Base-by-base conservation (phyloP, 1,140 invertebrate species). In the Drosophila hydei region DNA sequence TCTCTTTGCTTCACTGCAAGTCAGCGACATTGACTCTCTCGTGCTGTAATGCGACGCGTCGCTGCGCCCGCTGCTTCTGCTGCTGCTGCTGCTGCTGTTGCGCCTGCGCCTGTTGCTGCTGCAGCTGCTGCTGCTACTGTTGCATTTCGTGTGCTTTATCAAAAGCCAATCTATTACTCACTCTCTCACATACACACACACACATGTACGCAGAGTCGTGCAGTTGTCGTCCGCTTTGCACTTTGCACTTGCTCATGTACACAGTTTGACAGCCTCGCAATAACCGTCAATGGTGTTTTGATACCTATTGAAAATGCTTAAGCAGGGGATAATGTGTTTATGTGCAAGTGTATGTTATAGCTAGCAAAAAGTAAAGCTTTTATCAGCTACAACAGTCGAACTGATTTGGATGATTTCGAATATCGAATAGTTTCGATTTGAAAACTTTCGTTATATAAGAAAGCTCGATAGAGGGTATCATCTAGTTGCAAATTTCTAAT, bases 21-120 rank as follows among this genome's bases (percentile, higher is more conserved):
- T 52, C 16, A 54, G 52, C 75, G 68, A 65, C 76, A 76, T 72
- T 84, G 80, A 79, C 75, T 76, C 79, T 74, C 52, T 19, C 60
- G 54, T 60, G 54, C 54, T 58, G 63, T 59, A 59, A 59, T 40
- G 38, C 27, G 38, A 43, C 27, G 55, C 42, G 55, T 23, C 33
- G 52, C 52, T 55, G 52, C 33, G 30, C n/a, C 27, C 9, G 51
- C 6, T 42, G 30, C 47, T 33, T 47, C 36, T 51, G 55, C 36
- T 43, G 30, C 30, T n/a, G n/a, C n/a, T n/a, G n/a, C n/a, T n/a
- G 23, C 4, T n/a, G 23, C 2, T 12, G 27, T 8, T n/a, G 12
- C 38, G 27, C 27, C 6, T 33, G 30, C 30, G 30, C 2, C 30
- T 33, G 48, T 6, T 56, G 30, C 47, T 42, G 64, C 21, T 38